Evolutionary conservation across 2,797 vertebrate genomes (phyloP), one percentile per base, ranked within the genome.

Genomic region (Argentina silus): DNA sequence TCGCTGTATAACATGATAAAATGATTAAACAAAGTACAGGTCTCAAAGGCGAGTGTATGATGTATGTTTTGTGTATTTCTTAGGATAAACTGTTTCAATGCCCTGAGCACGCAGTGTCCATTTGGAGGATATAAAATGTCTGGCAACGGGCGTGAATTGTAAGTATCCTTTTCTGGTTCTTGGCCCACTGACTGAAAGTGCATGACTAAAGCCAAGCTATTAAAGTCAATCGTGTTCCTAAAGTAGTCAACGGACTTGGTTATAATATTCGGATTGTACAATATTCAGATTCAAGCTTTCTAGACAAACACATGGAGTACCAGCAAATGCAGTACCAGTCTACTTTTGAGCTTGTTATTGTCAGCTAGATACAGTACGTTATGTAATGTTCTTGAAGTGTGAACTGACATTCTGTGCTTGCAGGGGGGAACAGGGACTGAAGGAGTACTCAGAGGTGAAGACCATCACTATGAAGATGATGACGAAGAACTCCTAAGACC

Each of bases 81-180:
- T 84, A 99, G 98, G 98, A 96, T 99, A 93, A 99, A 99, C 88
- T 99, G 98, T 90, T 99, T 97, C 94, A 99, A 99, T 67, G 98
- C 98, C 82, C 92, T 99, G 90, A 98, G 96, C 90, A 96, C 95
- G 84, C 98, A 99, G 89, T 98, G 97, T 94, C 98, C 98, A 78
- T 99, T 99, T 85, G 98, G 98, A 87, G 98, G 98, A 89, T 99
- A 97, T 94, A 99, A 99, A 93, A 98, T 99, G 98, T 99, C 98
- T 88, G 98, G 98, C 90, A 99, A 98, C 27, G 98, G 98, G 44
- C 96, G 98, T 92, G 98, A 99, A 95, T 95, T 99, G 98, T 99
- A 94, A 98, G 98, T 96, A 92, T 81, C 44, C 81, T 77, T 67
- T 78, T 84, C 76, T 73, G 74, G 70, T 12, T 47, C 73, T 74